Evolutionary conservation across 2,113 vertebrate species (phyloP).

Genomic region (Tachuris rubrigastra): DNA sequence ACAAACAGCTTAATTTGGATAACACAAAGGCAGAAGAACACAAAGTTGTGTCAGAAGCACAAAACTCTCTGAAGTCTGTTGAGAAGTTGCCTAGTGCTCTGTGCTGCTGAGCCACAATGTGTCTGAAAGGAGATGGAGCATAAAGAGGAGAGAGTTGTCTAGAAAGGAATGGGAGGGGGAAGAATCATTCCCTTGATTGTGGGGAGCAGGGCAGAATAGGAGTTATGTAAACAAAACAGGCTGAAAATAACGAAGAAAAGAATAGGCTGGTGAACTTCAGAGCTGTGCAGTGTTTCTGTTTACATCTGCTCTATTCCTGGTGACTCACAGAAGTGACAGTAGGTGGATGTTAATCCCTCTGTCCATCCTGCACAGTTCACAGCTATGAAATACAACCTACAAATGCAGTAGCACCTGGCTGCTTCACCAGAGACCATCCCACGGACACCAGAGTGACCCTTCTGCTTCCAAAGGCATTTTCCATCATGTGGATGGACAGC

Average conservation of each 20-base stretch:
- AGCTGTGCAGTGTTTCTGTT: background rate
- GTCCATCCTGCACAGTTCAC: fast-evolving
- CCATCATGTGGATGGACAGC: background rate
- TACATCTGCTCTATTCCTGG: background rate
- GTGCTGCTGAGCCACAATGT: background rate
- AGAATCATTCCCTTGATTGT: background rate
- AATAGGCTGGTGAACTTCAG: background rate
- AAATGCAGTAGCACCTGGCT: background rate
- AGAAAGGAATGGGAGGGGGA: background rate
- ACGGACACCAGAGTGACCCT: background rate
- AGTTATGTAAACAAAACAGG: background rate
- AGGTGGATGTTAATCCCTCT: background rate
- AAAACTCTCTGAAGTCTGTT: background rate
- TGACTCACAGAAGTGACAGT: background rate
- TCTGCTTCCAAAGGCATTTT: fast-evolving
- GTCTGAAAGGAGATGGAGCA: background rate
- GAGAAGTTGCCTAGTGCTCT: background rate
- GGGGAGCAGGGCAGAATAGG: background rate
- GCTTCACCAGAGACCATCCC: background rate
- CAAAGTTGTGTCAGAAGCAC: background rate
- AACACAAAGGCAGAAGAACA: background rate
- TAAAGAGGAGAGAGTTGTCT: background rate
- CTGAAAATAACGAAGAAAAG: background rate
- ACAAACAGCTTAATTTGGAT: background rate
- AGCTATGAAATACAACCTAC: fast-evolving